Evolutionary conservation across 2,797 vertebrate species (phyloP), one percentile per base, ranked within the genome.

Genomic region (Pelochelys cantorii): DNA sequence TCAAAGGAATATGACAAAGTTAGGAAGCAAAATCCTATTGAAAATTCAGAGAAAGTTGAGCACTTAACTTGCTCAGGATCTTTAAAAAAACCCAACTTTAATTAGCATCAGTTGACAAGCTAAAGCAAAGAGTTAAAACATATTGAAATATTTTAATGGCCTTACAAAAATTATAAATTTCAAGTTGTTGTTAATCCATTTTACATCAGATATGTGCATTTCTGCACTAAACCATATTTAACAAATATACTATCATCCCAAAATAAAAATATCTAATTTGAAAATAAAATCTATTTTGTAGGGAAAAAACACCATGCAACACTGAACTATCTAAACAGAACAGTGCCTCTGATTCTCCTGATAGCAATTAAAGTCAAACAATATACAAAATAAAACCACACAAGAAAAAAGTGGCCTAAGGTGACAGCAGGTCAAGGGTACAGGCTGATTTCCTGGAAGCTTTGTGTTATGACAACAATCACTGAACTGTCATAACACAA

Each of bases 101-200:
- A 5, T 37, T 83, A 79, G 18, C 9, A 80, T 4, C 5, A 87
- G 42, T 42, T 31, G 86, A 65, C 62, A n/a, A 65, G 7, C 62
- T 65, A n/a, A 65, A n/a, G 14, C 31, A 65, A 31, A 17, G 31
- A 17, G 31, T n/a, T 65, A n/a, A n/a, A n/a, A n/a, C 18, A 62
- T 31, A 65, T 15, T 65, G 8, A 65, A n/a, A n/a, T 8, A 20
- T n/a, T n/a, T 18, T 65, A n/a, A 65, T n/a, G 31, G 7, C 62
- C 31, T 65, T 65, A 17, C 62, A n/a, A 65, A n/a, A 65, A 18
- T 65, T 87, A 15, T 78, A 85, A 86, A 82, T 56, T 89, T 68
- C 0, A 10, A 52, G 27, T 81, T 0, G 1, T 2, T 71, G 22
- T 59, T 1, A 2, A 84, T 7, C 29, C 68, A 13, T 62, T 10